A percentile compares a stretch with the other conserved stretches of the same genome.
Evolutionary conservation across 2,797 vertebrate genomes (phyloP).

Genomic region (Manis javanica): DNA sequence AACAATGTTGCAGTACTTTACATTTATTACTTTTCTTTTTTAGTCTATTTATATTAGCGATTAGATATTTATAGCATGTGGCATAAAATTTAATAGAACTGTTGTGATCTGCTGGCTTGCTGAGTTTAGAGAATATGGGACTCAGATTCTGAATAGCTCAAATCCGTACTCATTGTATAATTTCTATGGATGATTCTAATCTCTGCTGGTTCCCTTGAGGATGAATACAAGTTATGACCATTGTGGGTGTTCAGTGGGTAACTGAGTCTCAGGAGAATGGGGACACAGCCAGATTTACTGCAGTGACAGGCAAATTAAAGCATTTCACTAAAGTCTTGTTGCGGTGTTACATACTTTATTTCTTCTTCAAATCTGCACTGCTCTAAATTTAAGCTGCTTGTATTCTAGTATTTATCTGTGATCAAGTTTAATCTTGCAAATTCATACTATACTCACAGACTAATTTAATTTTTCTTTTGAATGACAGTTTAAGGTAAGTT

Average conservation of each 20-base stretch:
- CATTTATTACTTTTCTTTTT: neutral
- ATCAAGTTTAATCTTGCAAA: slow-evolving; percentile 14
- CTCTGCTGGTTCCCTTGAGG: neutral
- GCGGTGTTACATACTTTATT: neutral
- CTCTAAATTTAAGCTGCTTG: neutral
- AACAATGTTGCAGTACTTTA: neutral
- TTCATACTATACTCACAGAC: neutral
- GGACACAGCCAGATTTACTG: neutral
- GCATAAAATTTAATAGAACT: neutral
- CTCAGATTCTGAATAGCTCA: neutral
- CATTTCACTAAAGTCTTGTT: neutral
- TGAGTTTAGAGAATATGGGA: neutral
- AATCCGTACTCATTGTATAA: neutral
- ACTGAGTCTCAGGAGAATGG: neutral
- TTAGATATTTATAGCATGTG: neutral
- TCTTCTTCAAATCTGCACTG: neutral
- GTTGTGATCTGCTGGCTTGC: neutral
- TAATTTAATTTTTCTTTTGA: neutral
- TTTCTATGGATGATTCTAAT: neutral
- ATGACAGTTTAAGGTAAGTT: slow-evolving; percentile 38
- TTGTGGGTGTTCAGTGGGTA: neutral
- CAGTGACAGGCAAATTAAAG: neutral
- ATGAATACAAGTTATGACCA: neutral
- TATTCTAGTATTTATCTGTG: neutral
- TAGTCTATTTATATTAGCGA: neutral